Evolutionary conservation across 2,797 vertebrate genomes (phyloP).

Genomic region (Melanotaenia pygmaea): DNA sequence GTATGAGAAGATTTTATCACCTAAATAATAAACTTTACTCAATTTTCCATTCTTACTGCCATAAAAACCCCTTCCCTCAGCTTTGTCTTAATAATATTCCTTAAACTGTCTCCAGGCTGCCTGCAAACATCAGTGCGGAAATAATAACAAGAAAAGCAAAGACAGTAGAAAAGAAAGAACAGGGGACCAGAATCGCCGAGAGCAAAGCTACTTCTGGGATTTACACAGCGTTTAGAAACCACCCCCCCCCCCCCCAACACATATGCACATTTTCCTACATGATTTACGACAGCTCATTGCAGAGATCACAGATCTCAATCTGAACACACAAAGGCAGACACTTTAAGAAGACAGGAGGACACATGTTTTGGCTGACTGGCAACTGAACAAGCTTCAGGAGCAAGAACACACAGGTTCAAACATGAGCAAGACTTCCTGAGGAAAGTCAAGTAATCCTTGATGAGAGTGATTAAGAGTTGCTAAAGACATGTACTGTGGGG

Average conservation of each 20-base stretch:
- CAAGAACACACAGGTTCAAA: conserved; percentile 72
- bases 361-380: conserved; percentile 71
- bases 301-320: conserved; percentile 68
- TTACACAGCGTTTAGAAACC: conserved; percentile 20
- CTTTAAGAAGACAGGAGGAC: conserved; percentile 73
- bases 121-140: conserved; percentile 55
- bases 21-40: conserved; percentile 16
- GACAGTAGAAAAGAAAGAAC: conserved; percentile 44
- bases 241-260: background rate
- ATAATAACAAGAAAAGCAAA: conserved; percentile 63
- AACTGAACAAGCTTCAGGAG: conserved; percentile 50
- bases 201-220: conserved; percentile 46
- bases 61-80: conserved; percentile 36
- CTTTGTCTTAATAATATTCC: conserved; percentile 34
- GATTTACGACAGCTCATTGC: conserved; percentile 65
- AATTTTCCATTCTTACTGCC: conserved; percentile 24
- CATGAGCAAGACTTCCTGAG: conserved; percentile 54
- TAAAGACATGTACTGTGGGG: conserved; percentile 49
- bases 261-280: conserved; percentile 34
- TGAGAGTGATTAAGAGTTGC: conserved; percentile 70
- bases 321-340: conserved; percentile 67
- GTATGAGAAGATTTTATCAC: background rate
- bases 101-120: conserved; percentile 51
- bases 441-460: conserved; percentile 62
- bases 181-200: conserved; percentile 32